Base-by-base conservation (phyloP, 1,140 invertebrate genomes). In the Drosophila simulans region DNA sequence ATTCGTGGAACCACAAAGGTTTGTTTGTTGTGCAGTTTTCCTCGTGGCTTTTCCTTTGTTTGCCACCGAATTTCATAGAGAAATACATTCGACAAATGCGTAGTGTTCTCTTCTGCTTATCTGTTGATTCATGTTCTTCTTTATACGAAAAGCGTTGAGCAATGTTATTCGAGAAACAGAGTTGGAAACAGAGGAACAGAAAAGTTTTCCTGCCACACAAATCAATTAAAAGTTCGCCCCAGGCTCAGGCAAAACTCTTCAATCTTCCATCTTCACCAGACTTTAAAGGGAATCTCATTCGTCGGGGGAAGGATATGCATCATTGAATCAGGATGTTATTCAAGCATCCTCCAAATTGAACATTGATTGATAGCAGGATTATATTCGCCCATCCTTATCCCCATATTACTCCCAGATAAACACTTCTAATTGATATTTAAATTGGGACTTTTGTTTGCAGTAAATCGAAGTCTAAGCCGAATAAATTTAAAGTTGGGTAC, bases 191-290 rank as follows among this genome's bases (percentile, higher is more conserved):
- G 5, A 22, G 3, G 13, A 17, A 31, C 11, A 7, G 15, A 40
- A 70, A 77, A 77, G 52, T 70, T 77, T 70, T 31, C 43, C 73
- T 42, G 43, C 74, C 73, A 70, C 57, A 63, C 65, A 78, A 77
- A 77, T 77, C 75, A 77, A 77, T 77, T 77, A 77, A 77, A 77
- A 77, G 73, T 77, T 77, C 48, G 45, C 57, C 68, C 54, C 46
- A 37, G 45, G 35, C 57, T 68, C 27, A 42, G 25, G 48, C 43
- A 22, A 52, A 52, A 42, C 57, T 70, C 72, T 46, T 62, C 53
- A 64, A 65, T 65, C 71, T 57, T 62, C 35, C 64, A 13, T 22
- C 59, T 49, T 66, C 43, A 64, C 15, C 48, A 43, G 55, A 11
- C 20, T 40, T 75, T 57, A 75, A 75, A 52, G 20, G 40, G 31